These are phyloP conservation scores for Calycopis cecrops DNA, from an alignment of 1,140 invertebrate genomes.

Conservation along the genomic window DNA sequence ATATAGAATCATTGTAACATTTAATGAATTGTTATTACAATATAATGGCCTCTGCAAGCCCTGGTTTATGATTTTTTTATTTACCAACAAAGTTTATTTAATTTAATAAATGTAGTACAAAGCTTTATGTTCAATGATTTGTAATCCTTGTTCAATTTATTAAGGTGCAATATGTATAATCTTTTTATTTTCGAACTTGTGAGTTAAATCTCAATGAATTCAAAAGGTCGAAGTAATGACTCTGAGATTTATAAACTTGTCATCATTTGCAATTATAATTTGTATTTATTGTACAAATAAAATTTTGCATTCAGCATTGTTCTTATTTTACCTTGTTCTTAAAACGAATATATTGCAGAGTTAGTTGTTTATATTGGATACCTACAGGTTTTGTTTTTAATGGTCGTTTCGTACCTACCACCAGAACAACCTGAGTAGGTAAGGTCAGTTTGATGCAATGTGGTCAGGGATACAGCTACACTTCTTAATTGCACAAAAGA, in stretches of 20 bases:
- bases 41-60: neutral
- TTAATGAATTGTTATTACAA: slow-evolving; percentile 9
- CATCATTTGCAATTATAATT: slow-evolving; percentile 68
- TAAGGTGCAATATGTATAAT: neutral
- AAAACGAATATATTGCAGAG: too few relatives aligned
- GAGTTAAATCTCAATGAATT: slow-evolving; percentile 19
- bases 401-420: too few relatives aligned
- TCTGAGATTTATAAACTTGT: slow-evolving; percentile 68
- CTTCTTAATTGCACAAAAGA: too few relatives aligned
- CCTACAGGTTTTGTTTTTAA: too few relatives aligned
- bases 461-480: too few relatives aligned
- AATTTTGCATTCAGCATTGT: slow-evolving; percentile 57
- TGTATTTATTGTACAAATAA: slow-evolving; percentile 75
- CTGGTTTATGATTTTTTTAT: slow-evolving; percentile 1
- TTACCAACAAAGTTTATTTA: slow-evolving; percentile 2
- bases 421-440: too few relatives aligned
- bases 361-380: too few relatives aligned
- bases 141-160: slow-evolving; percentile 2
- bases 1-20: slow-evolving; percentile 4
- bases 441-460: too few relatives aligned
- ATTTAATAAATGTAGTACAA: slow-evolving; percentile 6
- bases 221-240: slow-evolving; percentile 36
- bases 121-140: slow-evolving; percentile 9
- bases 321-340: slow-evolving; percentile 32
- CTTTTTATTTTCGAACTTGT: slow-evolving; percentile 13